Evolutionary conservation across 2,888 invertebrate species (phyloP).

Genomic region (Parelbella ahira): DNA sequence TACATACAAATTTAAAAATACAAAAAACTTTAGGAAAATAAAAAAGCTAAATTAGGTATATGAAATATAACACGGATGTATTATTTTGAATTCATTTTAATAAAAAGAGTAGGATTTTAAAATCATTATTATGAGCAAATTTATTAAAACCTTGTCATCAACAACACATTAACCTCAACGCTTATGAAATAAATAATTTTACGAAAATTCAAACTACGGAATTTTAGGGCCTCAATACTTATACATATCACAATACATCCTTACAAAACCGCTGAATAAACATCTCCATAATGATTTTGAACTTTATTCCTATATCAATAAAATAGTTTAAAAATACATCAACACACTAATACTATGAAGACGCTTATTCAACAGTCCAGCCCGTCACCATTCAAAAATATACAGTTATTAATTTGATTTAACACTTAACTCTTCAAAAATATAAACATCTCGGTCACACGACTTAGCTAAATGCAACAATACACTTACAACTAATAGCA

Average conservation of each 20-base stretch:
- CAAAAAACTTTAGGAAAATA: too few relatives aligned
- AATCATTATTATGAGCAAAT: too few relatives aligned
- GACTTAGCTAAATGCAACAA: constrained; percentile 46
- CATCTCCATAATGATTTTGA: constrained; percentile 16
- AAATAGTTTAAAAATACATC: not conserved
- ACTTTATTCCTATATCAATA: constrained; percentile 12
- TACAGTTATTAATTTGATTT: constrained; percentile 11
- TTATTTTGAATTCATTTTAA: too few relatives aligned
- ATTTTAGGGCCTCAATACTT: constrained; percentile 28
- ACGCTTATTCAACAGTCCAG: constrained; percentile 21
- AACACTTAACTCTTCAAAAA: constrained; percentile 27
- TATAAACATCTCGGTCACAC: constrained; percentile 27
- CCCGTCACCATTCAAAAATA: constrained; percentile 12
- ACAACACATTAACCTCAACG: too few relatives aligned
- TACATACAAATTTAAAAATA: too few relatives aligned
- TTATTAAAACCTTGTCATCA: too few relatives aligned
- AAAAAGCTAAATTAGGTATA: too few relatives aligned
- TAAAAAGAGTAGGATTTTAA: too few relatives aligned
- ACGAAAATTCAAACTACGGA: too few relatives aligned
- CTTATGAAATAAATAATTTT: too few relatives aligned
- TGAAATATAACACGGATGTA: too few relatives aligned
- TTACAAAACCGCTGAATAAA: constrained; percentile 24
- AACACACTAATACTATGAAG: constrained; percentile 5
- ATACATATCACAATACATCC: constrained; percentile 31
- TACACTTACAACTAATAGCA: constrained; percentile 53